Base-by-base conservation (phyloP, 1,140 invertebrate species). In the Ostrea denselamellosa region DNA sequence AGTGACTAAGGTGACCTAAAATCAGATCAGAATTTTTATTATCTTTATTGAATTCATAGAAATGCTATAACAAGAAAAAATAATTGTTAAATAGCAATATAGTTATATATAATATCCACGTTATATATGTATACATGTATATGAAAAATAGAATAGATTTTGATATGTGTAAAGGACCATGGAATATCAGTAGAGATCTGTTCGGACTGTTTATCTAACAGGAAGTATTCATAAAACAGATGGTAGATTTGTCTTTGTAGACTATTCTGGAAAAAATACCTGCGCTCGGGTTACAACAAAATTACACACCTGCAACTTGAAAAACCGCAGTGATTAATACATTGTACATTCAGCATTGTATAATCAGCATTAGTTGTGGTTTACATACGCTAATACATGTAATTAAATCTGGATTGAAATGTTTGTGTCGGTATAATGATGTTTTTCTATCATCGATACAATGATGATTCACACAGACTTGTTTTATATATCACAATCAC, bases 51-150 rank as follows among this genome's bases (percentile, higher is more conserved):
- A 77, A 34, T 34, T 28, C 28, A 34, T 28, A 77, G 25, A 28
- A 77, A 77, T 77, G 68, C 68, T 77, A 77, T 77, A 77, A 77
- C 68, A 77, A 77, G 25, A 34, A 77, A 77, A 77, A 77, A 62
- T 62, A 77, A 28, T 77, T 77, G 68, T 22, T 77, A 77, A 77
- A 77, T 77, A 77, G 68, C 68, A 77, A 77, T 77, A 77, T 77
- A 12, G 3, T 62, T 62, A 62, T 62, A 19, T 58, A 62, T 77
- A 77, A 25, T 25, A 25, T 25, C n/a, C 25, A 77, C 14, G 28
- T 77, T 34, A 77, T 77, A 68, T 34, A 77, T 77, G 25, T 34
- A 77, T 77, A 77, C 25, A 71, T 28, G 28, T 10, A 62, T 7
- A 12, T 12, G 28, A 71, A 7, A 77, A 77, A 25, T 77, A 34